Conservation (phyloP, 2,888 invertebrate genomes). For the Syritta pipiens region DNA sequence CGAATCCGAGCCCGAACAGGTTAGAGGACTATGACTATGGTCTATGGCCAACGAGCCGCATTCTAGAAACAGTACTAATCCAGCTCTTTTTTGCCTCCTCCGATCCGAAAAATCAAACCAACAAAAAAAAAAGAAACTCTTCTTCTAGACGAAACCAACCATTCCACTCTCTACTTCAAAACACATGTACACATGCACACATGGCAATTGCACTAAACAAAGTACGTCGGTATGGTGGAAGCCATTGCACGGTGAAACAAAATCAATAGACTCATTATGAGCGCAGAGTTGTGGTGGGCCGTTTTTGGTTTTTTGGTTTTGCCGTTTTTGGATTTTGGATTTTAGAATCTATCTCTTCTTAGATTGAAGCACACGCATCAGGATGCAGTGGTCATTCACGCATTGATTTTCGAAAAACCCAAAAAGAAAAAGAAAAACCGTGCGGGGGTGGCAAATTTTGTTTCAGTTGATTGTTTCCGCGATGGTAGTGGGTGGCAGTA, state of each 20-base stretch:
- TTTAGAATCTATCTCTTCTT: conserved; percentile 9
- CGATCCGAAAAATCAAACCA: conserved; percentile 34
- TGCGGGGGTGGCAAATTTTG: neutral
- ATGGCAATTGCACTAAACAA: conserved; percentile 45
- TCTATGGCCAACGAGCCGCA: conserved; percentile 34
- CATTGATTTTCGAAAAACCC: conserved; percentile 34
- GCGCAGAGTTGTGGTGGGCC: conserved; percentile 32
- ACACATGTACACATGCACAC: conserved; percentile 67
- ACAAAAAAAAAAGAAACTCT: conserved; percentile 44
- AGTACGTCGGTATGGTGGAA: conserved; percentile 44
- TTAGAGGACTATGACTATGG: conserved; percentile 33
- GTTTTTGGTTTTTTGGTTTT: too few relatives aligned
- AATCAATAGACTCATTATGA: conserved; percentile 66
- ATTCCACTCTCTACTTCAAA: conserved; percentile 66
- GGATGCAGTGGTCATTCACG: conserved; percentile 15
- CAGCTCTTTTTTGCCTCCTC: conserved; percentile 38
- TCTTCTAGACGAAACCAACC: conserved; percentile 59
- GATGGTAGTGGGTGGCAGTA: conserved; percentile 57
- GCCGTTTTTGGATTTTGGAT: too few relatives aligned
- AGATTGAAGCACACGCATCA: conserved; percentile 15
- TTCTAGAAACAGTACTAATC: conserved; percentile 45
- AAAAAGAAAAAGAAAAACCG: neutral
- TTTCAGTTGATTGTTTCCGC: conserved; percentile 41
- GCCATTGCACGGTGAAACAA: conserved; percentile 66
- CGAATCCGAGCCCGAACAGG: conserved; percentile 41